These are phyloP conservation scores for Brachypteracias leptosomus DNA, from an alignment of 2,113 vertebrate species.

Conservation along the genomic window DNA sequence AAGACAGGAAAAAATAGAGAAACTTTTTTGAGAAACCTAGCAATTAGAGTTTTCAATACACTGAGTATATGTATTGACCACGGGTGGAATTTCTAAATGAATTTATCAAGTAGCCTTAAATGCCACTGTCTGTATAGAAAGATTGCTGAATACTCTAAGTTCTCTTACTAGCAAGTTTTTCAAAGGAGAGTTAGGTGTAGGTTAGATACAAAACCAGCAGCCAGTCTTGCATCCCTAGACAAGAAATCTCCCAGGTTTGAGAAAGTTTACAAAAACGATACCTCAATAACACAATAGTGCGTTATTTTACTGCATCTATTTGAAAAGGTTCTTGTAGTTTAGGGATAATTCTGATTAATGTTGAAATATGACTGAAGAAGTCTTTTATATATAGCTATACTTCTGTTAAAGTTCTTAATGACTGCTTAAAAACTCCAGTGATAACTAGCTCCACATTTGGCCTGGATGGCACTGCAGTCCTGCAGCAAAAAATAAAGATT, in stretches of 20 bases:
- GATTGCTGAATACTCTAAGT: neutral
- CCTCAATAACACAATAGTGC: fast-evolving
- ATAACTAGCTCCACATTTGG: neutral
- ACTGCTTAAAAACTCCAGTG: neutral
- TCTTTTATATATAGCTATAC: neutral
- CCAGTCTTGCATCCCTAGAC: neutral
- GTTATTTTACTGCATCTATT: neutral
- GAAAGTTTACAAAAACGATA: neutral
- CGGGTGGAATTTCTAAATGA: neutral
- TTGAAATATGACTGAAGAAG: neutral
- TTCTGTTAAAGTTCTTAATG: neutral
- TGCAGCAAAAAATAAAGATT: neutral
- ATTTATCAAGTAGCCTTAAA: neutral
- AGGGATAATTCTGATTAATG: neutral
- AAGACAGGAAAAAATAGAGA: neutral
- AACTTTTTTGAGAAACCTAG: neutral
- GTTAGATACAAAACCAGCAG: neutral
- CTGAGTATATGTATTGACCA: neutral
- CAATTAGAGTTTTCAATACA: neutral
- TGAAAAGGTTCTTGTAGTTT: neutral
- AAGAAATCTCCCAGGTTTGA: neutral
- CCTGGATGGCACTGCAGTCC: neutral
- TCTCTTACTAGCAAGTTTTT: neutral
- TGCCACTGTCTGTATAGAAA: neutral
- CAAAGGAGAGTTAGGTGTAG: neutral